Base-by-base conservation (phyloP, 37 sponge, comb jelly and placozoan genomes). In the Tethya wilhelma region DNA sequence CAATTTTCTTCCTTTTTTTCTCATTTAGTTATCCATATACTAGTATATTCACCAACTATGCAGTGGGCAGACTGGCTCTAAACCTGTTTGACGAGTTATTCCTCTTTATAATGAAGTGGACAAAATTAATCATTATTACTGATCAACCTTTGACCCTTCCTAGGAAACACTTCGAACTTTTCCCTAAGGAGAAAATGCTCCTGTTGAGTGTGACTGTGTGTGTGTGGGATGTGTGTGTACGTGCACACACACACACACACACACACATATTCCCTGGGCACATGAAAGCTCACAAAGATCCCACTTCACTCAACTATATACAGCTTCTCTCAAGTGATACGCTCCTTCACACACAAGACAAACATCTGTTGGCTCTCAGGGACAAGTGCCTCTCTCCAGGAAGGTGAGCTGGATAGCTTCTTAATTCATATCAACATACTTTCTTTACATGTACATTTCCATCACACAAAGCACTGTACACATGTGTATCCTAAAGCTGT, bases 1-100 rank as follows among this genome's bases (percentile, higher is more conserved):
- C n/a, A n/a, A n/a, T n/a, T n/a, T n/a, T n/a, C n/a, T n/a, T n/a
- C n/a, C n/a, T n/a, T n/a, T 11, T 49, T 29, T 29, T 66, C 2
- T 33, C 3, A 7, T 42, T 4, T 43, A 90, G 91, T 74, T 93
- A 0, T 71, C 85, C 0, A 80, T 96, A 8, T 96, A 94, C 75
- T 94, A 91, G 97, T 17, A 94, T 94, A 64, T 30, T 77, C 29
- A 31, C 79, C 43, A 96, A 96, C 67, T 96, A 89, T 72, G 94
- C 79, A 26, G 42, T 43, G 6, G 97, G 91, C 45, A 69, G 89
- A 0, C 60, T 96, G 38, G 89, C 95, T 22, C 60, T 85, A 2
- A 2, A 30, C 33, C 66, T 90, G 22, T 90, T 96, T 56, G 29
- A 58, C 17, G 60, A 69, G 2, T 69, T 85, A 17, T 83, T 91